These are phyloP conservation scores for Coccyzus lansbergi DNA, from an alignment of 2,797 vertebrate genomes.

Conservation along the genomic window DNA sequence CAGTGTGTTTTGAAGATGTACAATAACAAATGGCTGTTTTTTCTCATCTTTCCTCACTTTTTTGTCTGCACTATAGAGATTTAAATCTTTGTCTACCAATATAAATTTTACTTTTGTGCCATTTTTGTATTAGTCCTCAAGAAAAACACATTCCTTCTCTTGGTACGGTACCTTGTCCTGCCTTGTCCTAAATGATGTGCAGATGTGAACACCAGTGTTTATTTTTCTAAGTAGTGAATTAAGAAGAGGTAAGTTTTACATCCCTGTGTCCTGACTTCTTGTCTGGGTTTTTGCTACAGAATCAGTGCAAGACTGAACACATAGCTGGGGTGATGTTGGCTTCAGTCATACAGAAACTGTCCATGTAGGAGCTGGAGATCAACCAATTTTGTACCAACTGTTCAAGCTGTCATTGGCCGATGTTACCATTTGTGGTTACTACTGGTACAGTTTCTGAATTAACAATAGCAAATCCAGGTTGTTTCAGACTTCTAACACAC, in stretches of 20 bases:
- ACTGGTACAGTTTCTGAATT: neutral
- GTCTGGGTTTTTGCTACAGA: neutral
- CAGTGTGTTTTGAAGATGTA: slow-evolving; percentile 13
- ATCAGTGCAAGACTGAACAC: neutral
- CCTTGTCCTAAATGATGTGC: neutral
- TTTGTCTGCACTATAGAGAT: neutral
- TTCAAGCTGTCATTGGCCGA: neutral
- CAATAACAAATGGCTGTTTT: neutral
- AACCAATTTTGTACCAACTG: neutral
- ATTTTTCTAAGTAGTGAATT: neutral
- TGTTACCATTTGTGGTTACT: neutral
- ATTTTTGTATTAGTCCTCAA: neutral
- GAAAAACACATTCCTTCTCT: neutral
- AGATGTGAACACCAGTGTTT: neutral
- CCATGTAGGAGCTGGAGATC: neutral
- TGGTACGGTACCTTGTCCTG: neutral
- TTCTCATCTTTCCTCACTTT: neutral
- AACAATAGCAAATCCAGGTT: neutral
- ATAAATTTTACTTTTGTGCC: neutral
- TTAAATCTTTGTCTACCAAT: neutral
- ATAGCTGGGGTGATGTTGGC: neutral
- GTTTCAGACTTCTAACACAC: neutral
- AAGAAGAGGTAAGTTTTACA: neutral
- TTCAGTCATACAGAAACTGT: neutral
- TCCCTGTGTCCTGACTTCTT: neutral